Evolutionary conservation across 2,888 invertebrate genomes (phyloP).

Genomic region (Dioctria linearis): DNA sequence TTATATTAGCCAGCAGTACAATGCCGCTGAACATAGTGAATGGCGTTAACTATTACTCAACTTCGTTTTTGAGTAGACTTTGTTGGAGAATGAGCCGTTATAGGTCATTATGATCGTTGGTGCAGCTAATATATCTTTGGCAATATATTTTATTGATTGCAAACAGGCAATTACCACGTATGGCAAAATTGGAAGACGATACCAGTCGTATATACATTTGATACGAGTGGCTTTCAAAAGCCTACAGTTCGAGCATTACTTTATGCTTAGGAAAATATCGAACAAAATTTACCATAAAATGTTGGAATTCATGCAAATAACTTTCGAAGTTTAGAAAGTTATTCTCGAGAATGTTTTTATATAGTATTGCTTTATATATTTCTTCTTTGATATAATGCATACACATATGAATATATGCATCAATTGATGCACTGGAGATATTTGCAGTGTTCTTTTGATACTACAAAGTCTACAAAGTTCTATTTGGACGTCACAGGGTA

Average conservation of each 20-base stretch:
- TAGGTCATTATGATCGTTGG: slow-evolving; percentile 13
- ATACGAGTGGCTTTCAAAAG: neutral
- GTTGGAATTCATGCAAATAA: too few relatives aligned
- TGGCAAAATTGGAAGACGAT: slow-evolving; percentile 16
- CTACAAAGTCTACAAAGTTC: too few relatives aligned
- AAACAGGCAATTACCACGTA: slow-evolving; percentile 16
- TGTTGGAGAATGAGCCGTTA: slow-evolving; percentile 16
- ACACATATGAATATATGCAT: too few relatives aligned
- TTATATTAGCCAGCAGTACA: slow-evolving; percentile 10
- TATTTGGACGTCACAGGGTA: too few relatives aligned
- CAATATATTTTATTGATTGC: slow-evolving; percentile 41
- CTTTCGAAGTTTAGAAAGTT: too few relatives aligned
- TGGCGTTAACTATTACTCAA: slow-evolving; percentile 38
- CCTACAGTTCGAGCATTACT: neutral
- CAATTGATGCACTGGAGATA: too few relatives aligned
- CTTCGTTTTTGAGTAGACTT: slow-evolving; percentile 33
- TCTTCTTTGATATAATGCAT: too few relatives aligned
- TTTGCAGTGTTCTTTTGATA: too few relatives aligned
- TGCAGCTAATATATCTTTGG: slow-evolving; percentile 17
- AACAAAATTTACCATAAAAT: neutral
- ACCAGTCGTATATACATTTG: neutral
- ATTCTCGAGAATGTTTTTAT: too few relatives aligned
- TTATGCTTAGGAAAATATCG: neutral
- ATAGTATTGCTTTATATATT: too few relatives aligned
- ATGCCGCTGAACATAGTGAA: slow-evolving; percentile 1